Conservation (phyloP, 2,113 vertebrate genomes). For the Catharus fuscescens region DNA sequence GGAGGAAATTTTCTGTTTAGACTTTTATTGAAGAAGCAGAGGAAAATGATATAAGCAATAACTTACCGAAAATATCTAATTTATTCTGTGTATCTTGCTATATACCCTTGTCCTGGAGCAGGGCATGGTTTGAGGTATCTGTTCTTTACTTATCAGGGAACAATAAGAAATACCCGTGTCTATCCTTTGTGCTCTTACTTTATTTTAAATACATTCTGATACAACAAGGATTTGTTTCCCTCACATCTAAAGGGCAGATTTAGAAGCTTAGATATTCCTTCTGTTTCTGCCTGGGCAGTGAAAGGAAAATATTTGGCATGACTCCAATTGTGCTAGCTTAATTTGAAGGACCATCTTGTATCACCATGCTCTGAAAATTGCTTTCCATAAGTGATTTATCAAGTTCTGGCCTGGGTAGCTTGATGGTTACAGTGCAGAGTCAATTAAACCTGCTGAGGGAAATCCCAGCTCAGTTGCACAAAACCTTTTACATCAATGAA, state of each 20-base stretch:
- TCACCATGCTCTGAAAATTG: constrained; percentile 1
- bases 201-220: neutral
- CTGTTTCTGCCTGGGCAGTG: neutral
- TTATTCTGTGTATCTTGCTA: neutral
- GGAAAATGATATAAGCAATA: neutral
- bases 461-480: neutral
- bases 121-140: neutral
- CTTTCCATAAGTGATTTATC: constrained; percentile 15
- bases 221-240: neutral
- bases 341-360: constrained; percentile 20
- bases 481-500: neutral
- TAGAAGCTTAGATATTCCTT: neutral
- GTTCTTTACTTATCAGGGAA: neutral
- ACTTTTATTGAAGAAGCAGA: neutral
- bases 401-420: neutral
- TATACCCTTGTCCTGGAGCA: neutral
- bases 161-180: neutral
- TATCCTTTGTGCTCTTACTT: neutral
- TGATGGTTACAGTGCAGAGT: neutral
- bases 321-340: neutral
- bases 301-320: neutral
- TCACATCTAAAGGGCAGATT: neutral
- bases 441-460: neutral
- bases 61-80: neutral
- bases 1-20: neutral